Evolutionary conservation across 2,888 invertebrate genomes (phyloP).

Genomic region (Cheilosia soror): DNA sequence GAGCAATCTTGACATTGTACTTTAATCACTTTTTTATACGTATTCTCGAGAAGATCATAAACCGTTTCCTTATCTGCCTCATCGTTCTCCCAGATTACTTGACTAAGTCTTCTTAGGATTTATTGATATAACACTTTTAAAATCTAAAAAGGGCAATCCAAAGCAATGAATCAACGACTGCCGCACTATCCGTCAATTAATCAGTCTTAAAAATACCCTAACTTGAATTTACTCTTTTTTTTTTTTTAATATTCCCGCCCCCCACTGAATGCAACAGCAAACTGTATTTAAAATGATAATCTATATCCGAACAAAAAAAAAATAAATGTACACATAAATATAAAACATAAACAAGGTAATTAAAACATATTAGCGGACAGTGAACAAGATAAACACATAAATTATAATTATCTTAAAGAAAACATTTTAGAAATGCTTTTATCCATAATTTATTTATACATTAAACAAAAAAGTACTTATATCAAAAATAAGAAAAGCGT

Average conservation of each 20-base stretch:
- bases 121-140: no score
- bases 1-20: no score
- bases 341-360: constrained; percentile 39
- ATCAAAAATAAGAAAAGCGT: constrained; percentile 63
- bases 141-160: no score
- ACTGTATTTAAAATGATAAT: background rate
- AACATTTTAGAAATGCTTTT: constrained; percentile 70
- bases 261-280: constrained; percentile 22
- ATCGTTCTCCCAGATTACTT: no score
- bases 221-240: background rate
- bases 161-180: no score
- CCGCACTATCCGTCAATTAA: no score
- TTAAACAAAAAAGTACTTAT: constrained; percentile 53
- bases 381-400: constrained; percentile 27
- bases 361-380: constrained; percentile 49
- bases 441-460: constrained; percentile 63
- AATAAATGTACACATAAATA: constrained; percentile 24
- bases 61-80: no score
- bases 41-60: no score
- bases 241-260: background rate
- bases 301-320: background rate
- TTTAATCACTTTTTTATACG: no score
- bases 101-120: no score
- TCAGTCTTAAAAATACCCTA: no score
- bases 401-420: constrained; percentile 34